Base-by-base conservation (phyloP, 2,888 invertebrate genomes). In the Cheilosia urbana region DNA sequence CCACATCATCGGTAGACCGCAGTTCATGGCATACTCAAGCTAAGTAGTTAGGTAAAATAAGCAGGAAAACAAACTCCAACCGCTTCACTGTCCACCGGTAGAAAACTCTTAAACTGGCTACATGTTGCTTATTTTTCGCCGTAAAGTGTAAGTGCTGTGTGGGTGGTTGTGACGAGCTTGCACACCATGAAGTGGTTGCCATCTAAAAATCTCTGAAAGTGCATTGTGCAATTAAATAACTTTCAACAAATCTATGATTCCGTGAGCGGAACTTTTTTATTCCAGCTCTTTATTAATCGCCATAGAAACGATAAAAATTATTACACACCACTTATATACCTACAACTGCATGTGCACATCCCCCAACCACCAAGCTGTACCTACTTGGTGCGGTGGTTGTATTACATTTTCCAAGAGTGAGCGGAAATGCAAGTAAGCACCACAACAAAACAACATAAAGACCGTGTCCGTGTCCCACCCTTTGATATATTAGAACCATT, bases 251-350 rank as follows among this genome's bases (percentile, higher is more conserved):
- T 17, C 17, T 42, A 49, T 49, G 57, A 62, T 45, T 24, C 15
- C 24, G 21, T 40, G 42, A 47, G 30, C 66, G 40, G n/a, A 24
- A 40, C 40, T 49, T 78, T 78, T 57, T 37, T 37, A 37, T 13
- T 47, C 21, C 34, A 62, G 65, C 42, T 49, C 65, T 42, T 40
- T 40, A 40, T 37, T 24, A 45, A 53, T 79, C 49, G 19, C 65
- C 63, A 78, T 57, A 57, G 78, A 78, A 78, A 78, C 69, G 40
- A 69, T 53, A 37, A 65, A 55, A 55, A 49, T 9, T 9, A 47
- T n/a, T 24, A 47, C 49, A 27, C 30, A n/a, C 15, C 40, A 49
- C 7, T 17, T 19, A 15, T 47, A 17, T 13, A 40, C 2, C 37
- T 40, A 58, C 58, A 24, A 63, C 51, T 34, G 62, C 72, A 53